A percentile compares a stretch with the other conserved stretches of the same genome.
phyloP scores from a whole-genome alignment of 2,888 invertebrate genomes.

The Orgyia antiqua region DNA sequence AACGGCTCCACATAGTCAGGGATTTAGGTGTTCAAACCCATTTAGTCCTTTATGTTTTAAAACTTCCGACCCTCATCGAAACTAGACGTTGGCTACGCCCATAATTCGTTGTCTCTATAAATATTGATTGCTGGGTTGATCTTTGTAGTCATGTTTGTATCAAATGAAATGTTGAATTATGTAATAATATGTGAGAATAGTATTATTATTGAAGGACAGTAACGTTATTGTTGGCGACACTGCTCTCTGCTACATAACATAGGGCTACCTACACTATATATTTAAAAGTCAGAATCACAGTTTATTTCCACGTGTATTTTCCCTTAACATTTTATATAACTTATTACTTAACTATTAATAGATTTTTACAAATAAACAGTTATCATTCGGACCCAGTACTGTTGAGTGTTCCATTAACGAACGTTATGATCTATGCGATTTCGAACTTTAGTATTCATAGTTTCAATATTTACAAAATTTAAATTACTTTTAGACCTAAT shows the following conservation, averaged over 20 bases:
- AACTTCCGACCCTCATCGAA: no score
- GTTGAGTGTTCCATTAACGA: constrained; percentile 66
- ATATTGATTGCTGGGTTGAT: no score
- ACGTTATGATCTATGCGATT: constrained; percentile 67
- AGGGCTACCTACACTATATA: constrained; percentile 67
- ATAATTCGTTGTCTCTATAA: no score
- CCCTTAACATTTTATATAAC: constrained; percentile 51
- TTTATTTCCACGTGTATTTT: constrained; percentile 75
- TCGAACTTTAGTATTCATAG: constrained; percentile 67
- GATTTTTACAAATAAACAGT: constrained; percentile 58
- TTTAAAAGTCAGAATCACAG: constrained; percentile 78
- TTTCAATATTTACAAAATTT: constrained; percentile 72
- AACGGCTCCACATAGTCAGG: no score
- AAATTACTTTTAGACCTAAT: constrained; percentile 70
- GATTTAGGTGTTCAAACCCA: no score
- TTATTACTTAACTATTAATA: constrained; percentile 47
- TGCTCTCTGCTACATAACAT: constrained; percentile 53
- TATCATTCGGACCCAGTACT: constrained; percentile 67
- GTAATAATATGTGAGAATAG: no score
- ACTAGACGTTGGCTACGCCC: no score
- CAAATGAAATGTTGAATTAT: no score
- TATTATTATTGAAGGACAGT: no score
- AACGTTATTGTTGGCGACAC: constrained; percentile 7
- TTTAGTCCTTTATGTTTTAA: no score
- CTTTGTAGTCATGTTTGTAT: no score